Evolutionary conservation across 1,140 invertebrate species (phyloP).

Genomic region (Pseudomyrmex gracilis): DNA sequence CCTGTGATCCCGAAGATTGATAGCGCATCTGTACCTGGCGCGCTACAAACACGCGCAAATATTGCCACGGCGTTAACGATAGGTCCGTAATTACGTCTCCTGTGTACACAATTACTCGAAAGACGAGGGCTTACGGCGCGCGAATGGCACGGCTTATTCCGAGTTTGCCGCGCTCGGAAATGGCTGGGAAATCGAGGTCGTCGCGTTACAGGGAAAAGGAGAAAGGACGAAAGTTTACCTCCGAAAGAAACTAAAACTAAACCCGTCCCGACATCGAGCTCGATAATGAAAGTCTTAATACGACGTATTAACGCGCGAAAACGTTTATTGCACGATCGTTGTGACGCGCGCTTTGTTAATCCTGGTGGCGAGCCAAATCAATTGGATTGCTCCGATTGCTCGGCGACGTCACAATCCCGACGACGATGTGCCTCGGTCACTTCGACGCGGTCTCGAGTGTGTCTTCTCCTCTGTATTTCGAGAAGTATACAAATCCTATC

Average conservation of each 20-base stretch:
- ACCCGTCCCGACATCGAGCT: no score
- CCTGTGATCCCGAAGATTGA: conserved; percentile 74
- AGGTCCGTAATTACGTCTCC: conserved; percentile 63
- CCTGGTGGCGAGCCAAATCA: no score
- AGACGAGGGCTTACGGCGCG: background rate
- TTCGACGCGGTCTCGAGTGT: conserved; percentile 34
- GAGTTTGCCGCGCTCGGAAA: background rate
- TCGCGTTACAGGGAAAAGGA: background rate
- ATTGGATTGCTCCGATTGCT: no score
- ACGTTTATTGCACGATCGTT: no score
- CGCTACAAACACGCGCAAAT: conserved; percentile 76
- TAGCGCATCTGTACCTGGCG: conserved; percentile 60
- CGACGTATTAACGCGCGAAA: no score
- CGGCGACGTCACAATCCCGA: background rate
- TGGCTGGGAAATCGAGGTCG: background rate
- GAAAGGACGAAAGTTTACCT: background rate
- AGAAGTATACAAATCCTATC: conserved; percentile 66
- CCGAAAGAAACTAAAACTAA: background rate
- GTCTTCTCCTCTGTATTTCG: conserved; percentile 59
- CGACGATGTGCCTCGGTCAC: background rate
- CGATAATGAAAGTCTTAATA: no score
- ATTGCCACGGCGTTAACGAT: conserved; percentile 71
- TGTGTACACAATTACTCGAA: conserved; percentile 53
- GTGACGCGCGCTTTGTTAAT: no score
- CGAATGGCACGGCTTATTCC: conserved; percentile 3